These are phyloP conservation scores for Pagrus major DNA, from an alignment of 2,113 vertebrate genomes.

Conservation along the genomic window DNA sequence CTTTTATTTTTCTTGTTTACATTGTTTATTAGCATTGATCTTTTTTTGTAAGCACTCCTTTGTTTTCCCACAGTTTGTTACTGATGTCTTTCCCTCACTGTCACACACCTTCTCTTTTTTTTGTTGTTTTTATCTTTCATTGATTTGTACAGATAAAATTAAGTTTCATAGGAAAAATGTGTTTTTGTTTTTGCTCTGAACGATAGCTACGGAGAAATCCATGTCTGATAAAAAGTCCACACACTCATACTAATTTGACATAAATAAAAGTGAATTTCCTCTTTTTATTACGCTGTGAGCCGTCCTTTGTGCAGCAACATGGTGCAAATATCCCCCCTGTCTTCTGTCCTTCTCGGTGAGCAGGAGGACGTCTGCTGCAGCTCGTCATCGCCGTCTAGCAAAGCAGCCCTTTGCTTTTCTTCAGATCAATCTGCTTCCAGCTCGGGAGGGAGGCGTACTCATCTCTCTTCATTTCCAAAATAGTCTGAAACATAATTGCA, in stretches of 20 bases:
- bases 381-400: constrained; percentile 54
- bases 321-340: constrained; percentile 7
- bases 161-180: constrained; percentile 70
- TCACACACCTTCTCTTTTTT: constrained; percentile 22
- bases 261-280: constrained; percentile 74
- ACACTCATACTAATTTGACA: constrained; percentile 73
- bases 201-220: constrained; percentile 57
- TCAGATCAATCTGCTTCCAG: constrained; percentile 81
- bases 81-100: constrained; percentile 38
- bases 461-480: constrained; percentile 82
- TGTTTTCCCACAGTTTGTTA: constrained; percentile 59
- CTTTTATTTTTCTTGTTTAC: constrained; percentile 56
- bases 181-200: constrained; percentile 51
- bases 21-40: constrained; percentile 69
- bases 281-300: constrained; percentile 45
- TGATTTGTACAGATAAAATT: constrained; percentile 76
- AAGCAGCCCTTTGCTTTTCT: constrained; percentile 83
- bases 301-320: constrained; percentile 59
- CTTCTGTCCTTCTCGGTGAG: background rate
- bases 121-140: constrained; percentile 54
- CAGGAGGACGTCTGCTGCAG: constrained; percentile 37
- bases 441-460: constrained; percentile 79
- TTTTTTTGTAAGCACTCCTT: constrained; percentile 63
- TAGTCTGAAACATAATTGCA: constrained; percentile 75
- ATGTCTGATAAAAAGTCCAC: constrained; percentile 71